Evolutionary conservation across 2,113 vertebrate species (phyloP), one percentile per base, ranked within the genome.

Genomic region (Azemiops feae): DNA sequence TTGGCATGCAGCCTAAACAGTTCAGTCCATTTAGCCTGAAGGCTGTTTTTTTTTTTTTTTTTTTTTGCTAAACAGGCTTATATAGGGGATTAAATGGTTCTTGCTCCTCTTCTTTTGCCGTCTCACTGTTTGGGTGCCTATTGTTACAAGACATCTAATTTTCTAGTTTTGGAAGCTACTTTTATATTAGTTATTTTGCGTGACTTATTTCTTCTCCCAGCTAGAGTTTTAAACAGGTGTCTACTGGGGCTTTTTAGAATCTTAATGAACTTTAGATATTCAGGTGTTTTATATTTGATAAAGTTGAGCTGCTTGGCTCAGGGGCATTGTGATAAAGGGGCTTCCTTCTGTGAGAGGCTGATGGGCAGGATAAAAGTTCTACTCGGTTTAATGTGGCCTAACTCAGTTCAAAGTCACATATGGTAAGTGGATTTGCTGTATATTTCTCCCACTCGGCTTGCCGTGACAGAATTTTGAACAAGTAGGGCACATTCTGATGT

Each of bases 121-220:
- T 74, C 8, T 39, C 45, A 81, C 74, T 92, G 89, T 90, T 93
- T 54, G 81, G 89, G 47, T 93, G 92, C 92, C 92, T 90, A 60
- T 57, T 87, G 88, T 93, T 86, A 90, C 30, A 90, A 86, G 14
- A 93, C n/a, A 60, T 60, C 81, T 89, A 85, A 34, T 89, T 92
- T 92, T 90, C 92, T 93, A 90, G 45, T 93, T 92, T 93, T 90
- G 14, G 60, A 93, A 93, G 45, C 89, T 50, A 87, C 81, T 52
- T 90, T 93, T 93, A 25, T 93, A 93, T 90, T 86, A 30, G 87
- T 45, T 25, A 85, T 23, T 87, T 57, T 60, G 74, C 23, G 39
- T 89, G 30, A 30, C n/a, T n/a, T 90, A 45, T 90, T 34, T 93
- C 57, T 90, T 43, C 54, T 64, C 23, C 55, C 55, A 43, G 22